A percentile compares a stretch with the other conserved stretches of the same genome.
Evolutionary conservation across 2,888 invertebrate genomes (phyloP).

Genomic region (Pandemis cinnamomeana): DNA sequence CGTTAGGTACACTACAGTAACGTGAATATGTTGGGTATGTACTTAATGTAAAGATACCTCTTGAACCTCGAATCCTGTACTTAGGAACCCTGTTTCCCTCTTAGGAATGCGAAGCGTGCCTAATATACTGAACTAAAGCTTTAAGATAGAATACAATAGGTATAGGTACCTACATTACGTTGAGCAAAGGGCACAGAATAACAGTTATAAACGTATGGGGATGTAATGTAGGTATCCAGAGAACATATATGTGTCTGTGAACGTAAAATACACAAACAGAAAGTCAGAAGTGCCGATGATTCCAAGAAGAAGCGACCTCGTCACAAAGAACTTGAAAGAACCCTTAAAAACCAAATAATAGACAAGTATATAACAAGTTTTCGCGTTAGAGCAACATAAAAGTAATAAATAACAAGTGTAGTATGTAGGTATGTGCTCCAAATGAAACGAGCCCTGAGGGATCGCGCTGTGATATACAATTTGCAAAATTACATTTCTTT

Average conservation of each 20-base stretch:
- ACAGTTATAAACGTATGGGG: neutral
- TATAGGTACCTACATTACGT: neutral
- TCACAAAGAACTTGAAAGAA: conserved; percentile 35
- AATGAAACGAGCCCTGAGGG: conserved; percentile 57
- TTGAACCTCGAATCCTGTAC: neutral
- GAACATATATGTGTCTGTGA: neutral
- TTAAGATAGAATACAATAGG: neutral
- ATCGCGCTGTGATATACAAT: conserved; percentile 60
- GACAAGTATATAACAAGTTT: conserved; percentile 41
- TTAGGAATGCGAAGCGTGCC: neutral
- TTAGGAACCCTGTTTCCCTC: neutral
- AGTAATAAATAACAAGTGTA: conserved; percentile 58
- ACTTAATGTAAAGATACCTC: neutral
- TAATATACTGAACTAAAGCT: neutral
- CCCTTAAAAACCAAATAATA: conserved; percentile 40
- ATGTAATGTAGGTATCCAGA: neutral
- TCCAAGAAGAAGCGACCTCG: conserved; percentile 1
- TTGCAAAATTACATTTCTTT: conserved; percentile 66
- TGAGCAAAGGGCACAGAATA: neutral
- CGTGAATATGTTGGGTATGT: neutral
- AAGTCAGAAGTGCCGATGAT: conserved; percentile 3
- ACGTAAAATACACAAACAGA: neutral
- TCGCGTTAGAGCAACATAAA: conserved; percentile 46
- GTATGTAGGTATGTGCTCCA: conserved; percentile 46
- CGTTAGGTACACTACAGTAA: neutral